phyloP scores from a whole-genome alignment of 2,797 vertebrate genomes.

The Coregonus ussuriensis region DNA sequence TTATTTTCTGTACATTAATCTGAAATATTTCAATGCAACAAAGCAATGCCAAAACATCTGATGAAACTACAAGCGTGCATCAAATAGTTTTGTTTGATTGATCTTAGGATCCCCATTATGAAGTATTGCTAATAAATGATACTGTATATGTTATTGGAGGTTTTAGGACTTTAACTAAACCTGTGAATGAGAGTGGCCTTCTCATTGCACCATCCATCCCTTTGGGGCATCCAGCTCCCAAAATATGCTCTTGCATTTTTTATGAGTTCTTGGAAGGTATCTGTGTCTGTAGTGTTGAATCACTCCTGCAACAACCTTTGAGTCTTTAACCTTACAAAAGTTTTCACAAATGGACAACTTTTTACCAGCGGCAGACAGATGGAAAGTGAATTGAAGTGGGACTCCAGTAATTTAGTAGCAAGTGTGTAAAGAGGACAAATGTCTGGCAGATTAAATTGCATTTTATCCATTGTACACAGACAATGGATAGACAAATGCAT shows the following conservation, averaged over 20 bases:
- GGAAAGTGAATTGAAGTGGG: constrained; percentile 29
- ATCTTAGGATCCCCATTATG: background rate
- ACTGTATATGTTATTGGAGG: background rate
- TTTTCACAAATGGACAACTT: constrained; percentile 60
- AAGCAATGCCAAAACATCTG: too few species aligned
- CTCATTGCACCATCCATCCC: constrained; percentile 60
- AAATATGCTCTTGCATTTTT: constrained; percentile 77
- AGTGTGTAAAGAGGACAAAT: background rate
- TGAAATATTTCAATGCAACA: too few species aligned
- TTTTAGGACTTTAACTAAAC: background rate
- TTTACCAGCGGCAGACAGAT: constrained; percentile 38
- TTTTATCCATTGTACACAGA: background rate
- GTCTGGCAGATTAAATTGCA: background rate
- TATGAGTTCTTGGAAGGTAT: constrained; percentile 69
- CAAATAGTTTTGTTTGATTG: too few species aligned
- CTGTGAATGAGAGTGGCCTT: constrained; percentile 65
- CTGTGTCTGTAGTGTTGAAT: constrained; percentile 65
- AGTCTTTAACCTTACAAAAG: constrained; percentile 67
- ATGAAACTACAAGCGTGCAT: too few species aligned
- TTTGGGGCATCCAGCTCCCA: constrained; percentile 62
- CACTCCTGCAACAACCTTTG: constrained; percentile 57
- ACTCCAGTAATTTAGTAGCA: background rate
- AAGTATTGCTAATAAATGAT: background rate
- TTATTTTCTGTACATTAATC: background rate
- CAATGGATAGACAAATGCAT: background rate